Conservation (phyloP, 2,113 vertebrate genomes). For the Eptatretus burgeri region DNA sequence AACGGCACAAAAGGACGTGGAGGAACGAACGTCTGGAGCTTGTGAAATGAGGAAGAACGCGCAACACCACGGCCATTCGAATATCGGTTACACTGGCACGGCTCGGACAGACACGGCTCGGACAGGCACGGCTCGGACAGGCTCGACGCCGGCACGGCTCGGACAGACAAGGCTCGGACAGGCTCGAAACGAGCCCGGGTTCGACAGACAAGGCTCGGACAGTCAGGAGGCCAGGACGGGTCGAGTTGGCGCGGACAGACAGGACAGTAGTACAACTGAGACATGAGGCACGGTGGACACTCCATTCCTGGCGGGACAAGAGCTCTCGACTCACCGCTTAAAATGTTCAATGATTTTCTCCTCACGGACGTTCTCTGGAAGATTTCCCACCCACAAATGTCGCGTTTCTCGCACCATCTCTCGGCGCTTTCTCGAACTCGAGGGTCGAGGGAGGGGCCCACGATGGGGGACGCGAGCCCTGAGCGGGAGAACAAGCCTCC, state of each 20-base stretch:
- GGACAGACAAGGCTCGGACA: background rate
- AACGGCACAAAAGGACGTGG: too few relatives aligned
- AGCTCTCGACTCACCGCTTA: slow-evolving; percentile 56
- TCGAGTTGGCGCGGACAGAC: background rate
- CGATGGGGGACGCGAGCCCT: too few relatives aligned
- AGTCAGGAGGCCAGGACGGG: background rate
- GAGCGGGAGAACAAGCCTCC: too few relatives aligned
- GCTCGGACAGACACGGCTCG: background rate
- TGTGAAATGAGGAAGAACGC: too few relatives aligned
- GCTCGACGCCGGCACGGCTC: background rate
- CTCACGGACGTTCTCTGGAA: slow-evolving; percentile 93
- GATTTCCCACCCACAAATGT: slow-evolving; percentile 99
- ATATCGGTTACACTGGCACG: too few relatives aligned
- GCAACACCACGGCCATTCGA: too few relatives aligned
- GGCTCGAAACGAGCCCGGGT: too few relatives aligned
- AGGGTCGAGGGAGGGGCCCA: too few relatives aligned
- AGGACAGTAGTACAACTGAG: too few relatives aligned
- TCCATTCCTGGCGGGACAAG: background rate
- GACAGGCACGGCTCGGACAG: background rate
- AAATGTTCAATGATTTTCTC: slow-evolving; percentile 99
- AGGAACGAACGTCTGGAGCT: too few relatives aligned
- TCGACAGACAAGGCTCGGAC: background rate
- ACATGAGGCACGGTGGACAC: too few relatives aligned
- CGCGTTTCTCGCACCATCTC: slow-evolving; percentile 98
- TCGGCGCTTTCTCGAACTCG: too few relatives aligned